A percentile compares a stretch with the other conserved stretches of the same genome.
These are phyloP conservation scores for Rhynchonema sp. DNA, from an alignment of 2,888 invertebrate genomes.

Conservation along the genomic window DNA sequence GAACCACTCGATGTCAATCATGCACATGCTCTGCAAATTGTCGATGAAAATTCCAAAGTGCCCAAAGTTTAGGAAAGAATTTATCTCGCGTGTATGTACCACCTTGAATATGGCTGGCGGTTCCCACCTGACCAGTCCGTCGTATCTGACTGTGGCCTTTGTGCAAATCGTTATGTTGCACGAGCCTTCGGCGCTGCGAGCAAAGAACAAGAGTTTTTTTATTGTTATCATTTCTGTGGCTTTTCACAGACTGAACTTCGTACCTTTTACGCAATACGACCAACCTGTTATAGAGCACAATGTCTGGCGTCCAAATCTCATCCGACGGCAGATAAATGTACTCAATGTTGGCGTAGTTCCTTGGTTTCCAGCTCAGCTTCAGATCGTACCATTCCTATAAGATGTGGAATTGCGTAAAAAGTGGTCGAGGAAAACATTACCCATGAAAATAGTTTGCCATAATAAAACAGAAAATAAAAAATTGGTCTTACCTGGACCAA, in stretches of 20 bases:
- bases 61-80: background rate
- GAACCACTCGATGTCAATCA: slow-evolving; percentile 29
- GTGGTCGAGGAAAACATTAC: no score
- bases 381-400: slow-evolving; percentile 26
- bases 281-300: slow-evolving; percentile 36
- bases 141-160: slow-evolving; percentile 69
- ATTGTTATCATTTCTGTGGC: background rate
- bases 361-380: slow-evolving; percentile 32
- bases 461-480: background rate
- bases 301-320: slow-evolving; percentile 35
- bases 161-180: slow-evolving; percentile 77
- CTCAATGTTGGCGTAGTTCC: slow-evolving; percentile 31
- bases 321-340: slow-evolving; percentile 35
- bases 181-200: slow-evolving; percentile 51
- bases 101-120: slow-evolving; percentile 70
- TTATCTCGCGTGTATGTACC: background rate
- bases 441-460: no score
- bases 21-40: slow-evolving; percentile 42
- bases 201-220: slow-evolving; percentile 1
- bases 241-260: background rate
- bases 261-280: background rate
- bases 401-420: background rate
- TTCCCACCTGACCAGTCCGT: slow-evolving; percentile 38
- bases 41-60: no score
- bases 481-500: slow-evolving; percentile 8